Conservation (phyloP, 2,797 vertebrate species). For the Uromys caudimaculatus region DNA sequence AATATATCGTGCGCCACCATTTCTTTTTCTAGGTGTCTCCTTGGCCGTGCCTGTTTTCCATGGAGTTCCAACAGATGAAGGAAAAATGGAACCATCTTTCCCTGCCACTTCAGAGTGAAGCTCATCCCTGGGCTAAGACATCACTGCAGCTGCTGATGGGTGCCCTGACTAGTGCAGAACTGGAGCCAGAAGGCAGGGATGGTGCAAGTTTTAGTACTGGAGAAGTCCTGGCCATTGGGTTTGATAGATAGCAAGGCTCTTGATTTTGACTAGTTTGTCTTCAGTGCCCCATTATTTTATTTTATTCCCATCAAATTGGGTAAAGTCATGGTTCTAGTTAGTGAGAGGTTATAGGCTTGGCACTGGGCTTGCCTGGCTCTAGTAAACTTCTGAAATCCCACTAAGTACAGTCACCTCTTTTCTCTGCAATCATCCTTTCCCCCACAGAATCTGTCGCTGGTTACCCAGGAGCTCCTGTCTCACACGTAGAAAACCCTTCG, state of each 20-base stretch:
- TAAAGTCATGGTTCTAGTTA: not conserved
- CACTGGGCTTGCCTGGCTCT: not conserved
- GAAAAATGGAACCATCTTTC: not conserved
- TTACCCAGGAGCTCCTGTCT: not conserved
- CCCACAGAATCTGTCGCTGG: not conserved
- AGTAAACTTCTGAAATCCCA: not conserved
- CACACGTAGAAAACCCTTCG: not conserved
- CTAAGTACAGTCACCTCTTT: not conserved
- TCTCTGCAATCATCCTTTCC: not conserved
- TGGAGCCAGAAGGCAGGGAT: not conserved
- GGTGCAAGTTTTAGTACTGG: not conserved
- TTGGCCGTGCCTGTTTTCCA: not conserved
- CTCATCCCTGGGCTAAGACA: not conserved
- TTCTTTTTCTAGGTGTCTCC: not conserved
- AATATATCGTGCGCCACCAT: not conserved
- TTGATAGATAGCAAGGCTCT: not conserved
- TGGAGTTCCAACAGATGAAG: not conserved
- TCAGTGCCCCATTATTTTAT: not conserved
- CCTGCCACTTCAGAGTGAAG: not conserved
- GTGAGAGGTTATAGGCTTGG: not conserved
- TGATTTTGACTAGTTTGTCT: slow-evolving; percentile 4
- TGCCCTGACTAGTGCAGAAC: not conserved
- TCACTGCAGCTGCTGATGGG: not conserved
- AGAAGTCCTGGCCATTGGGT: not conserved
- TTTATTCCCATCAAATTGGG: not conserved